A percentile compares a stretch with the other conserved stretches of the same genome.
These are phyloP conservation scores for Myioborus melanocephalus DNA, from an alignment of 2,797 vertebrate genomes.

Conservation along the genomic window DNA sequence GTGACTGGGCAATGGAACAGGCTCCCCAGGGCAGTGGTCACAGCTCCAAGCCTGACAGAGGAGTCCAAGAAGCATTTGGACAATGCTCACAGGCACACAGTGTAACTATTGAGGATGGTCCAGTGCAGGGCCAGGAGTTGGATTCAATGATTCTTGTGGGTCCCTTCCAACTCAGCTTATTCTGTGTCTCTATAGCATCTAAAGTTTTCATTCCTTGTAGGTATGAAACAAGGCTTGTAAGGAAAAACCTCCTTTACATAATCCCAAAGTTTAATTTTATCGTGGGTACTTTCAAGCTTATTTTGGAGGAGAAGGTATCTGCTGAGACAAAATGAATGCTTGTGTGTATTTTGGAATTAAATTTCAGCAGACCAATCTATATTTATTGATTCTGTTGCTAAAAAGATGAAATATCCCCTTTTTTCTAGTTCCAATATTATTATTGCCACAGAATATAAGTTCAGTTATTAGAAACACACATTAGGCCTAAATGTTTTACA, in stretches of 20 bases:
- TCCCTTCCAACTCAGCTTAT: background rate
- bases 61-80: background rate
- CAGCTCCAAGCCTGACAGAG: background rate
- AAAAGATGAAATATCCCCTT: background rate
- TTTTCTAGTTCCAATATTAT: background rate
- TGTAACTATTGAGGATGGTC: accelerated
- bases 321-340: background rate
- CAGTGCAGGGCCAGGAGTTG: background rate
- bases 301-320: background rate
- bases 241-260: background rate
- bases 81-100: accelerated
- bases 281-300: background rate
- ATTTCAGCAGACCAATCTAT: background rate
- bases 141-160: accelerated
- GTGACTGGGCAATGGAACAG: accelerated
- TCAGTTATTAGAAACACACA: background rate
- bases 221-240: background rate
- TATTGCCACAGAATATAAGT: background rate
- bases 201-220: background rate
- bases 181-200: background rate
- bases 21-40: background rate
- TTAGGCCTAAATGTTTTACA: background rate
- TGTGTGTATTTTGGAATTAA: background rate
- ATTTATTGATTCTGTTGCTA: background rate
- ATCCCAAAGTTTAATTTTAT: background rate